Evolutionary conservation across 2,888 invertebrate species (phyloP), one percentile per base, ranked within the genome.

Genomic region (Axea sp.): DNA sequence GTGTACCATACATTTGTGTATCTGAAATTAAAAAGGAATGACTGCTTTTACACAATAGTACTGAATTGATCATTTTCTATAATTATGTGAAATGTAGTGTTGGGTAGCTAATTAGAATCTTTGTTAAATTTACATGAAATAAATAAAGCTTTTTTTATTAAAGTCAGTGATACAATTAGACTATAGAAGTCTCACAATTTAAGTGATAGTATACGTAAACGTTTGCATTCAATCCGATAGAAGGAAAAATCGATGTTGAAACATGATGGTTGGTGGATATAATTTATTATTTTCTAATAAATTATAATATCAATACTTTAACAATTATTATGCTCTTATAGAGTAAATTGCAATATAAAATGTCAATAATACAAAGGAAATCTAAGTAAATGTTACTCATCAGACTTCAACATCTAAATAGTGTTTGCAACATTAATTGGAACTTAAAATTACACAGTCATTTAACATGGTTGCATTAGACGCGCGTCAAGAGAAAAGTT

Each of bases 61-160:
- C n/a, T n/a, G n/a, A n/a, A n/a, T n/a, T n/a, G n/a, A n/a, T n/a
- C n/a, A n/a, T n/a, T n/a, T n/a, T n/a, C n/a, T n/a, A n/a, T n/a
- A n/a, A n/a, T n/a, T n/a, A n/a, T n/a, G n/a, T n/a, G n/a, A n/a
- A n/a, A n/a, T 33, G 0, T 1, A 11, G n/a, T 33, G 15, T 9
- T 15, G n/a, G 19, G 4, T 8, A 4, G 5, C 1, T 8, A 8
- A 37, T 1, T 17, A 22, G 11, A 47, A 30, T 11, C 7, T 51
- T 17, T 9, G 0, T 47, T 47, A 5, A 19, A 41, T 30, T 15
- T 51, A 43, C 19, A 47, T 4, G 67, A 67, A 67, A 67, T 67
- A 67, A 67, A 57, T 67, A 67, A 49, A 67, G 26, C 39, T 47
- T 39, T 67, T n/a, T n/a, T 67, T 67, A 67, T 67, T 67, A 39